A percentile compares a stretch with the other conserved stretches of the same genome.
These are phyloP conservation scores for Paraescarpia echinospica DNA, from an alignment of 1,140 invertebrate species.

Conservation along the genomic window DNA sequence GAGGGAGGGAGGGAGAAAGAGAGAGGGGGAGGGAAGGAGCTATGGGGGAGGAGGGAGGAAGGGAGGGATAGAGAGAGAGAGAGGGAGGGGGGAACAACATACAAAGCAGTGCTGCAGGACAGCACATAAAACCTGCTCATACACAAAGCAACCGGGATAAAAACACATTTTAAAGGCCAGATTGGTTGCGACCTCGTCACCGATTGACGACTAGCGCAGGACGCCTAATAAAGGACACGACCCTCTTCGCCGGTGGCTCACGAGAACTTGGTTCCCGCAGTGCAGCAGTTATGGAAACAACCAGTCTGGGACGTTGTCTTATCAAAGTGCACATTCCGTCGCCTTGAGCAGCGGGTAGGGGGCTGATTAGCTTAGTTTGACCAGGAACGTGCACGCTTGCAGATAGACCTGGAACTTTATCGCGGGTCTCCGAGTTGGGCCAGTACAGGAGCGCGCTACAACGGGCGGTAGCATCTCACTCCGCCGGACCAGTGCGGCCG, in stretches of 20 bases:
- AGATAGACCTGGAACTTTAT: background rate
- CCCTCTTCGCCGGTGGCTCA: background rate
- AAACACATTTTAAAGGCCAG: too few species aligned
- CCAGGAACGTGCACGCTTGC: background rate
- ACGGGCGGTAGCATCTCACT: background rate
- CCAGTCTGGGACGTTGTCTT: background rate
- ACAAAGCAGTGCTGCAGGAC: too few species aligned
- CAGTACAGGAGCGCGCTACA: background rate
- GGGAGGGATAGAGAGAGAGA: too few species aligned
- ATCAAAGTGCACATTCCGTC: background rate
- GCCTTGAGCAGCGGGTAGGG: background rate
- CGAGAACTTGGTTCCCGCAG: background rate
- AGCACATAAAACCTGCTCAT: too few species aligned
- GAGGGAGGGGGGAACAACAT: too few species aligned
- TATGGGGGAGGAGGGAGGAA: too few species aligned
- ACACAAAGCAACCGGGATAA: too few species aligned
- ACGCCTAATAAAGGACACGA: background rate
- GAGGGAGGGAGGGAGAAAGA: too few species aligned
- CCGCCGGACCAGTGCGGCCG: background rate
- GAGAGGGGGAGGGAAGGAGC: too few species aligned
- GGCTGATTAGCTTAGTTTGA: background rate
- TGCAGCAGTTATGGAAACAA: background rate
- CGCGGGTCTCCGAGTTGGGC: background rate
- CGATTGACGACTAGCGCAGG: background rate
- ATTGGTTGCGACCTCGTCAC: background rate